phyloP scores from a whole-genome alignment of 2,888 invertebrate genomes.

The Rhamphomyia laevipes region DNA sequence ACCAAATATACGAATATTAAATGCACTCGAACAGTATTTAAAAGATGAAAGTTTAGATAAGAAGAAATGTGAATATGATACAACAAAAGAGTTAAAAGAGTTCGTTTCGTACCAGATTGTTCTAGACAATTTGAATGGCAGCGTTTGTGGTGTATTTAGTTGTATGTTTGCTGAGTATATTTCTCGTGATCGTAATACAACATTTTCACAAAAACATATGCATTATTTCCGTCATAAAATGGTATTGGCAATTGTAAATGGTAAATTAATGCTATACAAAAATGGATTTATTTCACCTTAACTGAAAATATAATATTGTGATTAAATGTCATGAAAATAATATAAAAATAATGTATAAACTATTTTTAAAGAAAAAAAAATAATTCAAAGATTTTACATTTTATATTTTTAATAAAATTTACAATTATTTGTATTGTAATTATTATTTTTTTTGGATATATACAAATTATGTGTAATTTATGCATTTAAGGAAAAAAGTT shows the following conservation, averaged over 20 bases:
- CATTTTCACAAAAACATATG: conserved; percentile 87
- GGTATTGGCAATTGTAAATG: conserved; percentile 77
- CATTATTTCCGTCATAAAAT: conserved; percentile 84
- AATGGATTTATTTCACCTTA: no score
- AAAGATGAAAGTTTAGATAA: conserved; percentile 79
- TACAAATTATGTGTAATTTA: no score
- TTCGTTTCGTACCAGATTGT: conserved; percentile 63
- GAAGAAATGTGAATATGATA: conserved; percentile 61
- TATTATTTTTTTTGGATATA: no score
- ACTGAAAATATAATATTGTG: no score
- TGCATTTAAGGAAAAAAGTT: no score
- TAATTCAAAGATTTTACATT: no score
- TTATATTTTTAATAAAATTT: no score
- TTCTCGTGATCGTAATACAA: conserved; percentile 59
- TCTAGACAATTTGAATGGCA: conserved; percentile 95
- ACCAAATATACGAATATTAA: conserved; percentile 60
- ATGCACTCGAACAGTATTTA: conserved; percentile 63
- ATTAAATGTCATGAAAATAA: no score
- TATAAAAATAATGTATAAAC: no score
- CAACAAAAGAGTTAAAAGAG: conserved; percentile 53
- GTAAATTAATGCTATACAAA: conserved; percentile 52
- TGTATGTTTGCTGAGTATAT: conserved; percentile 94
- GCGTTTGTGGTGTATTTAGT: conserved; percentile 96
- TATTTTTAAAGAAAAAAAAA: no score
- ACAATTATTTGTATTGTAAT: no score